phyloP scores from a whole-genome alignment of 2,113 vertebrate species.

The Ranitomeya imitator region DNA sequence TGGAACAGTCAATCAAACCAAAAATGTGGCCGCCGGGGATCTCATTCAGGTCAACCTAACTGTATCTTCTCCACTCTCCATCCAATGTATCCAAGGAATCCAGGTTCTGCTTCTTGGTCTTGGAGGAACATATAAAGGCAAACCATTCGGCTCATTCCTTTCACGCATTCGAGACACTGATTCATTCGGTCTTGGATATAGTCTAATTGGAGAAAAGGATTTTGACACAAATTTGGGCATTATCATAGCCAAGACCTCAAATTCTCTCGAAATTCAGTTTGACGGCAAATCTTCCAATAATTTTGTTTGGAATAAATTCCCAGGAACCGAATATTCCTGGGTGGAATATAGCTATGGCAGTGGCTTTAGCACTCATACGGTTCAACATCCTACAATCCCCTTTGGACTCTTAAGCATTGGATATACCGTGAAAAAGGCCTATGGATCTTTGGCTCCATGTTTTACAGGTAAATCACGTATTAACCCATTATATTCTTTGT shows the following conservation, averaged over 20 bases:
- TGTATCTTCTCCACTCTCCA: neutral
- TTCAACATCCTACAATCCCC: neutral
- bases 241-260: neutral
- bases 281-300: neutral
- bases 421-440: neutral
- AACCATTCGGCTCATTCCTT: neutral
- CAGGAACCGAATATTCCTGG: constrained; percentile 27
- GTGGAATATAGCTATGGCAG: constrained; percentile 8
- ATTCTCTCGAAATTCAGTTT: neutral
- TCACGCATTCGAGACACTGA: neutral
- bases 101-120: constrained; percentile 18
- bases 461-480: neutral
- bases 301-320: constrained; percentile 24
- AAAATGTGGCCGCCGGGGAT: neutral
- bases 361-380: neutral
- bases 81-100: neutral
- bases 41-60: neutral
- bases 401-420: constrained; percentile 33
- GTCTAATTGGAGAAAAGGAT: neutral
- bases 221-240: constrained; percentile 14
- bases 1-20: neutral
- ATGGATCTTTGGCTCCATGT: constrained; percentile 23
- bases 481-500: neutral
- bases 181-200: neutral
- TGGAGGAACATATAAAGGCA: neutral